Base-by-base conservation (phyloP, 1,140 invertebrate genomes). In the Aleiodes sp. region DNA sequence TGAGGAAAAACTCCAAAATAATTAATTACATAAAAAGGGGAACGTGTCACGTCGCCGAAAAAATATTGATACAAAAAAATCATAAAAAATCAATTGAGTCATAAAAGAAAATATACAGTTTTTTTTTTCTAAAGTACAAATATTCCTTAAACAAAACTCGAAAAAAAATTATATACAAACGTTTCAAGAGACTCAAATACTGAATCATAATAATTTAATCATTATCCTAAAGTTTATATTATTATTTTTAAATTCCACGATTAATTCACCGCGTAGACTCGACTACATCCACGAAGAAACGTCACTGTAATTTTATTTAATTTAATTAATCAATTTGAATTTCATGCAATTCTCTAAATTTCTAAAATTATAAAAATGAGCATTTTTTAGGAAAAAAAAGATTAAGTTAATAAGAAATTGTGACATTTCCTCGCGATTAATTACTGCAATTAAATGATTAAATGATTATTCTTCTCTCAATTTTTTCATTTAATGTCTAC, bases 401-500 rank as follows among this genome's bases (percentile, higher is more conserved):
- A 61, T 33, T 41, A 37, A 14, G 43, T n/a, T 35, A 21, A 61
- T 16, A 39, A 61, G 8, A 66, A 63, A 74, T 57, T 68, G 39
- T 43, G 39, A 43, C 57, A 43, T 19, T 41, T 19, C 52, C 2
- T 57, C 21, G n/a, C n/a, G n/a, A n/a, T n/a, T n/a, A n/a, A n/a
- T n/a, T n/a, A n/a, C n/a, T n/a, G n/a, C n/a, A n/a, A n/a, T n/a
- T n/a, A n/a, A n/a, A n/a, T n/a, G n/a, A n/a, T n/a, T n/a, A n/a
- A n/a, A n/a, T n/a, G n/a, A n/a, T n/a, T n/a, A n/a, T n/a, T n/a
- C n/a, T n/a, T n/a, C n/a, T n/a, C n/a, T n/a, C n/a, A n/a, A n/a
- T 35, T 31, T 60, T 12, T 28, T 63, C 9, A 10, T 57, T 74
- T 77, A 79, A 29, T 74, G 77, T 63, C 77, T 80, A 70, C 80